These are phyloP conservation scores for Apocrypta bakeri DNA, from an alignment of 1,140 invertebrate species.

Conservation along the genomic window DNA sequence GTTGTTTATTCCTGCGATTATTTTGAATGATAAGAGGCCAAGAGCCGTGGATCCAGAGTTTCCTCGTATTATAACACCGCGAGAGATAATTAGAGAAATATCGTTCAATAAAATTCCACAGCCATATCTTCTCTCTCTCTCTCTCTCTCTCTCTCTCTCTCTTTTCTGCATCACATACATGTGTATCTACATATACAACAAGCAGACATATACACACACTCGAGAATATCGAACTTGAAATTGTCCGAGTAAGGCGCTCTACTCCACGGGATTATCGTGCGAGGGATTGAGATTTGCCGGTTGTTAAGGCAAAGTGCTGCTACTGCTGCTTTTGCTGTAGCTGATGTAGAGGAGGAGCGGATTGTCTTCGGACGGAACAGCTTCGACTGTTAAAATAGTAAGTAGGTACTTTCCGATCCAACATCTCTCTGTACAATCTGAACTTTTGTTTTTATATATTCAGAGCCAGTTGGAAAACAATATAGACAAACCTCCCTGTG, in stretches of 20 bases:
- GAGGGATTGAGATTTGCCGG: slow-evolving; percentile 7
- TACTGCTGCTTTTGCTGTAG: too few species aligned
- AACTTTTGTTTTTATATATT: too few species aligned
- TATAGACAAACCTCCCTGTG: neutral
- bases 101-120: slow-evolving; percentile 62
- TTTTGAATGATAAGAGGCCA: neutral
- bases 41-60: neutral
- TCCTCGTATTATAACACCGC: too few species aligned
- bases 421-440: too few species aligned
- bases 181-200: neutral
- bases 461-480: slow-evolving; percentile 7
- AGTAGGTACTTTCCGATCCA: slow-evolving; percentile 13
- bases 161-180: too few species aligned
- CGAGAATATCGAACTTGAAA: slow-evolving; percentile 66
- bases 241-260: slow-evolving; percentile 52
- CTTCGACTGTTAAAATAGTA: slow-evolving; percentile 8
- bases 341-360: too few species aligned
- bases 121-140: too few species aligned
- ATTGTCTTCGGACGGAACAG: slow-evolving; percentile 16
- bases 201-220: slow-evolving; percentile 38
- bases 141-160: too few species aligned
- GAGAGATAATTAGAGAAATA: slow-evolving; percentile 74
- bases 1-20: neutral
- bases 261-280: slow-evolving; percentile 11
- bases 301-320: slow-evolving; percentile 32